phyloP scores from a whole-genome alignment of 2,113 vertebrate species.

The Phoenicopterus ruber region DNA sequence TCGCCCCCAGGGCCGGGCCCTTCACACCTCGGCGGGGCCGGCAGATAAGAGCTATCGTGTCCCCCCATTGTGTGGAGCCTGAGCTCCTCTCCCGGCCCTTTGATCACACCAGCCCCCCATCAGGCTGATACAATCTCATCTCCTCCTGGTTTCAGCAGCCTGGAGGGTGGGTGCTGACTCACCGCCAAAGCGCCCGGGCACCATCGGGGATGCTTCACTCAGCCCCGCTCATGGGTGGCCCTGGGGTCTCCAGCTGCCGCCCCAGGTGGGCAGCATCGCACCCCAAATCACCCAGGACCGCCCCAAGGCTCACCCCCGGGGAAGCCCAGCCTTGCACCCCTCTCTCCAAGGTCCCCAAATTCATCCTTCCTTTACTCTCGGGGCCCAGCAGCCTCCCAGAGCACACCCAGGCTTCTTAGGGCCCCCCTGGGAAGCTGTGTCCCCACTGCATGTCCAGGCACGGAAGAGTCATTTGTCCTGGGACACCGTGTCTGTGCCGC shows the following conservation, averaged over 20 bases:
- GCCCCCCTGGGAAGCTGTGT: not conserved
- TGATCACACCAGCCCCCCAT: constrained; percentile 32
- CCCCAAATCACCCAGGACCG: not conserved
- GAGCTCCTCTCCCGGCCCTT: not conserved
- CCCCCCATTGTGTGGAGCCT: constrained; percentile 26
- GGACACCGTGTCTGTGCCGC: not conserved
- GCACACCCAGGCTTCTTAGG: accelerated
- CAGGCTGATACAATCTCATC: constrained; percentile 43
- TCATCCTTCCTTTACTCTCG: not conserved
- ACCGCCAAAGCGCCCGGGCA: not conserved
- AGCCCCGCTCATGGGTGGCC: not conserved
- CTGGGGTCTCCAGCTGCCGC: not conserved
- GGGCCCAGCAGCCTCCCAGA: not conserved
- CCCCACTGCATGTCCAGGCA: not conserved
- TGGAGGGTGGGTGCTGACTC: constrained; percentile 38
- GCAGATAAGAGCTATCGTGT: constrained; percentile 40
- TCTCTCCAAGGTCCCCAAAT: not conserved
- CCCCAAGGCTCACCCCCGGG: not conserved
- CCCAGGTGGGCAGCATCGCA: not conserved
- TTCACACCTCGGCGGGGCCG: not conserved
- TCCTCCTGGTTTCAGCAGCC: constrained; percentile 25
- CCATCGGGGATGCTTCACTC: not conserved
- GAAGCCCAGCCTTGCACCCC: not conserved
- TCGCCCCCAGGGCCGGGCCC: not conserved
- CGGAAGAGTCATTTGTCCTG: not conserved